Percentiles rank a stretch among this genome's conserved stretches.
phyloP scores from a whole-genome alignment of 2,888 invertebrate genomes.

The Nomada flava region DNA sequence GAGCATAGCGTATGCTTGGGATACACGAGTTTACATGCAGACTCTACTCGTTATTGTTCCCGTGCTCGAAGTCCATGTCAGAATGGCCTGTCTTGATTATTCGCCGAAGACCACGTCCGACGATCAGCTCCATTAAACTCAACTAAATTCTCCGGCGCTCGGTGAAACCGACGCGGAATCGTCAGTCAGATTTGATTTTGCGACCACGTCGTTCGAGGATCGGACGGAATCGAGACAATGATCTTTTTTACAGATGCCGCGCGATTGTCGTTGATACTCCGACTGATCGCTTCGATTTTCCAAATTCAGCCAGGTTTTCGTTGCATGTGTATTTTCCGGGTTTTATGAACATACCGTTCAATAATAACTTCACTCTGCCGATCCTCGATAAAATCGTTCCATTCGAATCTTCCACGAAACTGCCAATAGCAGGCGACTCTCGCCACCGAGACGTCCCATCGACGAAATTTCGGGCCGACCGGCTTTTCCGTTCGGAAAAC shows the following conservation, averaged over 20 bases:
- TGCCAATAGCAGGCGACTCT: not conserved
- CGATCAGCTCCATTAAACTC: not conserved
- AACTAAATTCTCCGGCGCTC: not conserved
- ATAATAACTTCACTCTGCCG: slow-evolving; percentile 12
- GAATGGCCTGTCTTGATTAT: slow-evolving; percentile 46
- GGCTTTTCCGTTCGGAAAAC: slow-evolving; percentile 62
- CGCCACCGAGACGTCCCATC: not conserved
- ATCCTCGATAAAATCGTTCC: slow-evolving; percentile 19
- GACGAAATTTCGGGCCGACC: not conserved
- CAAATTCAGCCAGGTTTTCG: not conserved
- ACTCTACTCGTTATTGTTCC: slow-evolving; percentile 71
- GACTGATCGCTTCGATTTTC: slow-evolving; percentile 39
- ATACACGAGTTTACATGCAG: slow-evolving; percentile 69
- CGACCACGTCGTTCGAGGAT: slow-evolving; percentile 29
- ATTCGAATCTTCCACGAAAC: not conserved
- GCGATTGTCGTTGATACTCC: slow-evolving; percentile 65
- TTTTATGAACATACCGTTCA: not conserved
- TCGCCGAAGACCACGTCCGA: slow-evolving; percentile 35
- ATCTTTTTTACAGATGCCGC: not conserved
- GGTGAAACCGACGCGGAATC: not conserved
- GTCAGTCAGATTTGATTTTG: slow-evolving; percentile 38
- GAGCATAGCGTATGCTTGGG: slow-evolving; percentile 28
- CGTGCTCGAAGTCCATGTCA: slow-evolving; percentile 57
- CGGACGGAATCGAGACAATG: not conserved
- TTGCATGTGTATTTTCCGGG: not conserved